Evolutionary conservation across 1,140 invertebrate genomes (phyloP), one percentile per base, ranked within the genome.

Genomic region (Macrocentrus cingulum): DNA sequence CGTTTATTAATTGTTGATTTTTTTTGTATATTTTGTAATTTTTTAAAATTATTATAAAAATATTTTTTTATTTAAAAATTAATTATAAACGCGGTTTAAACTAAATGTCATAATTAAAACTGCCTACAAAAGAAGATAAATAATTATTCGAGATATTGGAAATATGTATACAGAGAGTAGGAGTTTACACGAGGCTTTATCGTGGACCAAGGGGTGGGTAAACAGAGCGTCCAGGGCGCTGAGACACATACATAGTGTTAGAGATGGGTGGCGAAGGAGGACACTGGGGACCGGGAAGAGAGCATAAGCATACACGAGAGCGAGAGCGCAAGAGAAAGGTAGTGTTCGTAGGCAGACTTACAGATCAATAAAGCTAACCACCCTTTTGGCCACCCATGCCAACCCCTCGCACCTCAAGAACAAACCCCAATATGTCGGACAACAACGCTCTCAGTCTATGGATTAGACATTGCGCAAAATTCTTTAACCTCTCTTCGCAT

Each of bases 341-440:
- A 66, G 67, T 70, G 70, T 74, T 64, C 68, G 71, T 72, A 76
- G 74, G 74, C 69, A 80, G 77, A 78, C 76, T 80, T 80, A 77
- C 78, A 79, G 78, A 79, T 80, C 78, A 80, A 80, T 80, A 80
- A 78, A 79, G 76, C 76, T 79, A 80, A 79, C 76, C 76, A 77
- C 70, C 75, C 71, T 67, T 49, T 59, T 42, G 50, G 61, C 65
- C 63, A 66, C 61, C 66, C 57, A 51, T 42, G 18, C 48, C 48
- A 50, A 46, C 54, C 52, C 46, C 51, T 39, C 44, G 20, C 73
- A 70, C 71, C 75, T 80, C 76, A 80, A 79, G 76, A 79, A 79
- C 72, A 74, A 76, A 70, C 70, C 37, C 72, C 75, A 76, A 79
- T 80, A 77, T 80, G 72, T 79, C 74, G 69, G 72, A 74, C 72